Conservation (phyloP, 2,113 vertebrate species). For the Microtus ochrogaster region DNA sequence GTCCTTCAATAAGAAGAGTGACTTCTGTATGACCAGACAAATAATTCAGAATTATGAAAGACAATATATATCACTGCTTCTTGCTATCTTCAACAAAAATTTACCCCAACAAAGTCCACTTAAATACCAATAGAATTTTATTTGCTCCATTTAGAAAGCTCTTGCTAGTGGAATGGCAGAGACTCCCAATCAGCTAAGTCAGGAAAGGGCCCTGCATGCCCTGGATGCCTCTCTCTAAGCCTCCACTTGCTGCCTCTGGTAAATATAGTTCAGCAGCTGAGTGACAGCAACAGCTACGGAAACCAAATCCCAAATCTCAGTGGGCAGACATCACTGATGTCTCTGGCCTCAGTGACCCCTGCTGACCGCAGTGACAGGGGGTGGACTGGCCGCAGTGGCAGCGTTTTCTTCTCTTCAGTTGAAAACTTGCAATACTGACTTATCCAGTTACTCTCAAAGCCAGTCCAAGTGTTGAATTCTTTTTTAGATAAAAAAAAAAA, state of each 20-base stretch:
- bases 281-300: constrained; percentile 73
- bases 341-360: constrained; percentile 12
- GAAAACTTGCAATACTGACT: background rate
- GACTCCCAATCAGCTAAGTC: background rate
- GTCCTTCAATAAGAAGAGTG: background rate
- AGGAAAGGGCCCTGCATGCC: background rate
- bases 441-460: background rate
- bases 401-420: background rate
- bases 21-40: background rate
- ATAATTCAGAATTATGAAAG: background rate
- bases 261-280: constrained; percentile 71
- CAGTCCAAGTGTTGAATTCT: background rate
- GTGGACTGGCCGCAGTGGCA: background rate
- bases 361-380: background rate
- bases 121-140: background rate
- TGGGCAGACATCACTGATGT: constrained; percentile 50
- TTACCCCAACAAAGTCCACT: background rate
- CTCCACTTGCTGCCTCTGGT: constrained; percentile 9
- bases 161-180: background rate
- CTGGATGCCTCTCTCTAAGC: constrained; percentile 60
- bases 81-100: background rate
- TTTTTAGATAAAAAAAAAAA: background rate
- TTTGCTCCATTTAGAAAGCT: constrained; percentile 7
- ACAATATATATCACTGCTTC: background rate
- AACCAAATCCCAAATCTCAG: constrained; percentile 57